These are phyloP conservation scores for Proteles cristata DNA, from an alignment of 2,113 vertebrate genomes.

Conservation along the genomic window DNA sequence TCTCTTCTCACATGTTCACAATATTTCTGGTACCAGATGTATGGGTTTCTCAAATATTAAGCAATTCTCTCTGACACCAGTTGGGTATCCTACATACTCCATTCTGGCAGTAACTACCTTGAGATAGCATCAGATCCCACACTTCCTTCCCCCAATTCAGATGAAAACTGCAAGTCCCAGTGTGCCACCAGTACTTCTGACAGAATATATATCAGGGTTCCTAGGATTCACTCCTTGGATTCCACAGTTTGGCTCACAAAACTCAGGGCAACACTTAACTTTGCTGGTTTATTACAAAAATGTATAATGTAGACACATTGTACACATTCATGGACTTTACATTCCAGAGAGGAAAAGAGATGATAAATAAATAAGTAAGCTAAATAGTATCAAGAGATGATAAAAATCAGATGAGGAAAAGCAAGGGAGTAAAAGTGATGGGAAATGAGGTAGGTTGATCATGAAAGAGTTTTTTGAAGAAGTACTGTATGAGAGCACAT, in stretches of 20 bases:
- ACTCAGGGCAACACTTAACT: background rate
- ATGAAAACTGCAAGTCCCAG: background rate
- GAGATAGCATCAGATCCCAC: too few species aligned
- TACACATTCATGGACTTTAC: background rate
- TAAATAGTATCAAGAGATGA: background rate
- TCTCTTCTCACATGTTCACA: background rate
- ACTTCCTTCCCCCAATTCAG: background rate
- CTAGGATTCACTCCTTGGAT: background rate
- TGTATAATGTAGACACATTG: background rate
- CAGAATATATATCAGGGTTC: background rate
- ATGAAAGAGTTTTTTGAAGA: background rate
- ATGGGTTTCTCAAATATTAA: background rate
- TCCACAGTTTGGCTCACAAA: background rate
- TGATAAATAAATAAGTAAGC: background rate
- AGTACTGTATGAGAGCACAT: background rate
- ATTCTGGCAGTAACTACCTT: too few species aligned
- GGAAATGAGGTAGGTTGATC: fast-evolving
- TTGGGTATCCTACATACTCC: too few species aligned
- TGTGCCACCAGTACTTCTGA: background rate
- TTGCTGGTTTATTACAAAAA: background rate
- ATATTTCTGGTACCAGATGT: background rate
- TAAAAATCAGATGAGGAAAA: background rate
- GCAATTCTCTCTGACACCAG: background rate
- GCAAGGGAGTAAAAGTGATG: background rate
- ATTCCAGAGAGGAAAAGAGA: background rate